These are phyloP conservation scores for Eucera pruinosa DNA, from an alignment of 2,888 invertebrate genomes.

Conservation along the genomic window DNA sequence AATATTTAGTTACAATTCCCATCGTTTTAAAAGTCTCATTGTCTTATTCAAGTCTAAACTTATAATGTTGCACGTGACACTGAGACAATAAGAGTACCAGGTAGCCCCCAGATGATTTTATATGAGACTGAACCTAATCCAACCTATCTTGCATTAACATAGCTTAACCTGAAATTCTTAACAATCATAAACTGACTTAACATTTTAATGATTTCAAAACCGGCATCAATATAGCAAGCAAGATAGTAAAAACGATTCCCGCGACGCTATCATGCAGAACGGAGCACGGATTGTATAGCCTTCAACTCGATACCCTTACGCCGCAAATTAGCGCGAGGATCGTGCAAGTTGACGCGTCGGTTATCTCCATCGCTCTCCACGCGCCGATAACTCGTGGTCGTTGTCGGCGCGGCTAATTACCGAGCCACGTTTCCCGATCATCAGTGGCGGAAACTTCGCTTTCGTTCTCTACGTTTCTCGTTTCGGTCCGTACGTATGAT, in stretches of 20 bases:
- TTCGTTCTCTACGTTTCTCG: background rate
- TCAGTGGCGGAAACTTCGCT: constrained; percentile 59
- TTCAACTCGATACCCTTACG: constrained; percentile 39
- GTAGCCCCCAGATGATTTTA: too few species aligned
- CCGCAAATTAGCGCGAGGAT: constrained; percentile 44
- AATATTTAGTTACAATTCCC: too few species aligned
- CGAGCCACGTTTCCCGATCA: constrained; percentile 54
- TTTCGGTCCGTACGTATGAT: constrained; percentile 46
- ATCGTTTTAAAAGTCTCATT: too few species aligned
- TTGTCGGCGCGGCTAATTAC: constrained; percentile 54
- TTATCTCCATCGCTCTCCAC: constrained; percentile 30
- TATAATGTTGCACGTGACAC: too few species aligned
- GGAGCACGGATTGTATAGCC: constrained; percentile 11
- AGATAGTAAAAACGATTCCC: background rate
- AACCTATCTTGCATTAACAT: too few species aligned
- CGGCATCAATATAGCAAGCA: background rate
- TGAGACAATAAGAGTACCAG: too few species aligned
- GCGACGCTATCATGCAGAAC: background rate
- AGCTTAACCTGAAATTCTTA: too few species aligned
- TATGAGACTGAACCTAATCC: too few species aligned
- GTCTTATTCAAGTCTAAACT: too few species aligned
- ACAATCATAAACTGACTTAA: too few species aligned
- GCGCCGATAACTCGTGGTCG: constrained; percentile 50
- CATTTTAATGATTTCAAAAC: too few species aligned
- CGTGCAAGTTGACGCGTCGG: constrained; percentile 40